Percentiles rank a stretch among this genome's conserved stretches.
Conservation (phyloP, 1,140 invertebrate genomes). For the Manduca sexta region DNA sequence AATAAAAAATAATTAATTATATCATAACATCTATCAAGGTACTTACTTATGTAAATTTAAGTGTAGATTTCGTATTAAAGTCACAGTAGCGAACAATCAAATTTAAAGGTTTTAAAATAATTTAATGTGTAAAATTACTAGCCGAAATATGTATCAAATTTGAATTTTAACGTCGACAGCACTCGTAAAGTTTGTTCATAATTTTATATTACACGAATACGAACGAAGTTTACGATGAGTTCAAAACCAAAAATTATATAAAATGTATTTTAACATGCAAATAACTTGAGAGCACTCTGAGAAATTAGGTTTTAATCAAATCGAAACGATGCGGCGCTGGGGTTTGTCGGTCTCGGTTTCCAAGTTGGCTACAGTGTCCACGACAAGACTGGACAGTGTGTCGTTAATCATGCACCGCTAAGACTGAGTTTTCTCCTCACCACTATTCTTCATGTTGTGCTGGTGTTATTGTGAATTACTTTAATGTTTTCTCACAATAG, state of each 20-base stretch:
- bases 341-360: conserved; percentile 7
- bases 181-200: background rate
- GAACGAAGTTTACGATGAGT: background rate
- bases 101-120: too few relatives aligned
- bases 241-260: too few relatives aligned
- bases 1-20: too few relatives aligned
- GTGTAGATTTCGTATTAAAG: too few relatives aligned
- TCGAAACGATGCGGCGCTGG: conserved; percentile 6
- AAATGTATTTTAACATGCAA: background rate
- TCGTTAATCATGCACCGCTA: conserved; percentile 11
- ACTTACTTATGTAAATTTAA: too few relatives aligned
- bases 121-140: background rate
- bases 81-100: too few relatives aligned
- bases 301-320: conserved; percentile 18
- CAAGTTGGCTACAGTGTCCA: conserved; percentile 8
- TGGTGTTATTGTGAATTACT: too few relatives aligned
- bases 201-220: background rate
- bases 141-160: background rate
- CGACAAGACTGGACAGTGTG: conserved; percentile 6
- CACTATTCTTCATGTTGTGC: too few relatives aligned
- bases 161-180: background rate
- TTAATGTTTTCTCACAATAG: too few relatives aligned
- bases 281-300: conserved; percentile 3
- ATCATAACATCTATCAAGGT: too few relatives aligned
- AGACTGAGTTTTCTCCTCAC: background rate